Conservation (phyloP, 2,888 invertebrate genomes). For the Trachelus stipa region DNA sequence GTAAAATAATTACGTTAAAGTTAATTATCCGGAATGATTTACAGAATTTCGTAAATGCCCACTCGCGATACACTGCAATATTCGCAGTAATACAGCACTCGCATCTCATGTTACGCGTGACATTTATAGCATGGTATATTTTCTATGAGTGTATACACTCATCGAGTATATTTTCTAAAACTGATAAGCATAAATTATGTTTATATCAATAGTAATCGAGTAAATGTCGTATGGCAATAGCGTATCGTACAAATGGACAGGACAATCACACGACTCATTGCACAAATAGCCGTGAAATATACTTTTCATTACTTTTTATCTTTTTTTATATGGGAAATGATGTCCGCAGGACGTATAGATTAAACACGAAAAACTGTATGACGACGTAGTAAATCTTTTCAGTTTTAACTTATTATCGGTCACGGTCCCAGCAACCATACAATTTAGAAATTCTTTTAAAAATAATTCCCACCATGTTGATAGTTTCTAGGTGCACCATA, state of each 20-base stretch:
- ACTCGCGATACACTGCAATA: slow-evolving; percentile 22
- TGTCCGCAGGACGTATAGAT: background rate
- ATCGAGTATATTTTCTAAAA: slow-evolving; percentile 22
- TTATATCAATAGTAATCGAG: slow-evolving; percentile 11
- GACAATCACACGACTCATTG: slow-evolving; percentile 27
- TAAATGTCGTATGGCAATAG: slow-evolving; percentile 16
- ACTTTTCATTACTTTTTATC: slow-evolving; percentile 28
- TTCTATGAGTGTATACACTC: slow-evolving; percentile 19
- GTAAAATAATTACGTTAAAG: slow-evolving; percentile 18
- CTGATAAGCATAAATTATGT: slow-evolving; percentile 30
- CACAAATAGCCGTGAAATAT: slow-evolving; percentile 32
- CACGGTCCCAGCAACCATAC: background rate
- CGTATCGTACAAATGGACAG: slow-evolving; percentile 45
- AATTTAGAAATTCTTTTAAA: background rate
- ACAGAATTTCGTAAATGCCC: slow-evolving; percentile 23
- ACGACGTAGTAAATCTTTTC: background rate
- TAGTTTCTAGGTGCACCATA: background rate
- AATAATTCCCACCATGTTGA: background rate
- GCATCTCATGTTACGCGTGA: slow-evolving; percentile 1
- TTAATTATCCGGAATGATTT: slow-evolving; percentile 26
- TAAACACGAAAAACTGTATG: background rate
- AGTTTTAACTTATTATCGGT: background rate
- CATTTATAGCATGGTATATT: slow-evolving; percentile 8
- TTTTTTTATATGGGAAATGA: slow-evolving; percentile 5
- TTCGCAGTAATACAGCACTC: slow-evolving; percentile 17